A percentile compares a stretch with the other conserved stretches of the same genome.
Conservation (phyloP, 1,140 invertebrate genomes). For the Caerostris darwini region DNA sequence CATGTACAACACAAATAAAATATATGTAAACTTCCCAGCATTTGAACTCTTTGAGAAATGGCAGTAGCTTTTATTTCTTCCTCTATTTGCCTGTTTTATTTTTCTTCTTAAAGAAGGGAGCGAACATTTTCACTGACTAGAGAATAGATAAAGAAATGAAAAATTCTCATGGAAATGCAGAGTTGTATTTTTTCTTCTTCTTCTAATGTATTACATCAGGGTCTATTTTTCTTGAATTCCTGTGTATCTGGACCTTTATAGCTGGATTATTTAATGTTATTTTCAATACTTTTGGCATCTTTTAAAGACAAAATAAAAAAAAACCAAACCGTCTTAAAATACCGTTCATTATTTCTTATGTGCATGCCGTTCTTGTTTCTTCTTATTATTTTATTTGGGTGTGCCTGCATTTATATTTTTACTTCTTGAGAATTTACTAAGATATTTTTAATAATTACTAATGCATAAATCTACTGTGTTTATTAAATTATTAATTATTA, state of each 20-base stretch:
- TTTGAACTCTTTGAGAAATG: slow-evolving; percentile 60
- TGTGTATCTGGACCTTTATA: not conserved
- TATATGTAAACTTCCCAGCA: slow-evolving; percentile 41
- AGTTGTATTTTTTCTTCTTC: not conserved
- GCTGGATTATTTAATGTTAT: not conserved
- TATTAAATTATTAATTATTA: too few relatives aligned
- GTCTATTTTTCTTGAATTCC: slow-evolving; percentile 39
- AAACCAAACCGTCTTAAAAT: too few relatives aligned
- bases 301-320: not conserved
- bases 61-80: not conserved
- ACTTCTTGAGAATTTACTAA: too few relatives aligned
- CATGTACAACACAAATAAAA: slow-evolving; percentile 43
- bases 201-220: slow-evolving; percentile 19
- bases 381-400: too few relatives aligned
- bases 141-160: slow-evolving; percentile 41
- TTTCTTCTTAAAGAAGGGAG: slow-evolving; percentile 12
- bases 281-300: not conserved
- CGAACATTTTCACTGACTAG: slow-evolving; percentile 25
- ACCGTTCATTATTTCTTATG: too few relatives aligned
- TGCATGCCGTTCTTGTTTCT: too few relatives aligned
- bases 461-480: too few relatives aligned
- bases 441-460: too few relatives aligned
- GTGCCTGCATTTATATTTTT: too few relatives aligned
- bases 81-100: not conserved
- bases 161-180: slow-evolving; percentile 29